These are phyloP conservation scores for Drosophila persimilis DNA, from an alignment of 1,140 invertebrate species.

Conservation along the genomic window DNA sequence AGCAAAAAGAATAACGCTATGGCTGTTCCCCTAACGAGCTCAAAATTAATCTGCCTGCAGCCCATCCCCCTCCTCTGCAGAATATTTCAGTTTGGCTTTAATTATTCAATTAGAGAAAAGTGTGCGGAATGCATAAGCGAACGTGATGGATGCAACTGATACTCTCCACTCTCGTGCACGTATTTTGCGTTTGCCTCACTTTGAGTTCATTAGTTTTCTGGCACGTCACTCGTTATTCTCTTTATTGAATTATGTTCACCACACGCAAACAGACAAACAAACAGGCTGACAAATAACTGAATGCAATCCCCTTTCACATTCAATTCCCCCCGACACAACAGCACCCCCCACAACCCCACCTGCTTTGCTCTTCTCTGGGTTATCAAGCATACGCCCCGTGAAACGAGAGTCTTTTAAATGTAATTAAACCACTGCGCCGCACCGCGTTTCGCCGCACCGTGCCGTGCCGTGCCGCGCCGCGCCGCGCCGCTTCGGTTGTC, in stretches of 20 bases:
- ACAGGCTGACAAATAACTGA: conserved; percentile 9
- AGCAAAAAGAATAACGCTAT: conserved; percentile 4
- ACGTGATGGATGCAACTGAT: conserved; percentile 40
- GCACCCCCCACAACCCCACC: background rate
- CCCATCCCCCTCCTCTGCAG: background rate
- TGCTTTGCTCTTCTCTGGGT: conserved; percentile 21
- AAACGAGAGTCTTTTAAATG: conserved; percentile 54
- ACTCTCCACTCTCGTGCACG: conserved; percentile 7
- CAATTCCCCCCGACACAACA: background rate
- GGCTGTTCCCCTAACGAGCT: too few relatives aligned
- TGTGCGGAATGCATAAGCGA: background rate
- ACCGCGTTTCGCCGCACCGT: background rate
- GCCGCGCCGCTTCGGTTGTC: background rate
- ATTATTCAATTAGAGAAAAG: conserved; percentile 38
- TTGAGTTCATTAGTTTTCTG: conserved; percentile 71
- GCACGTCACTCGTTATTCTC: conserved; percentile 62
- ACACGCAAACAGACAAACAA: conserved; percentile 37
- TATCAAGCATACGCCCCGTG: conserved; percentile 63
- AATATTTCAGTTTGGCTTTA: background rate
- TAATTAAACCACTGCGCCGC: conserved; percentile 57
- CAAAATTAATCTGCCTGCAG: background rate
- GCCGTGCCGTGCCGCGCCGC: background rate
- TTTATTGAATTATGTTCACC: conserved; percentile 71
- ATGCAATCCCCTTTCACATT: conserved; percentile 21
- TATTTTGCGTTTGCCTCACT: conserved; percentile 30